Evolutionary conservation across 2,113 vertebrate genomes (phyloP), one percentile per base, ranked within the genome.

Genomic region (Menura novaehollandiae): DNA sequence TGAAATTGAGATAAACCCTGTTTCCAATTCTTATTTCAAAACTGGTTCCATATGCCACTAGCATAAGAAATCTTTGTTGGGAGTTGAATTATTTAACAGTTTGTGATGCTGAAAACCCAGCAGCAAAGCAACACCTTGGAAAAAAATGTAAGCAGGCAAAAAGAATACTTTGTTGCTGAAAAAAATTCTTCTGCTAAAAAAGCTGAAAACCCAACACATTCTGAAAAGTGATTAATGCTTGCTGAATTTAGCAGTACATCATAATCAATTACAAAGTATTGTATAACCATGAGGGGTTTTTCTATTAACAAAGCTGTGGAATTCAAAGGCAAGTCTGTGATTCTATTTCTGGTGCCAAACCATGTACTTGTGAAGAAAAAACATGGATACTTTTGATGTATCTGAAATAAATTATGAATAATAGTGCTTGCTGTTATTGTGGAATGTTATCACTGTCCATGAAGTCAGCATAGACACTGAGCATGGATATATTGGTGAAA

Each of bases 1-100:
- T 64, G 79, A 86, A 96, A 91, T 83, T 88, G 88, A 90, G 92
- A 91, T 94, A 93, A 83, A 47, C 41, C 26, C n/a, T 26, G 27
- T 49, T 91, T 91, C 88, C 88, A 55, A 63, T 68, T 56, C 56
- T 49, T 63, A 43, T 91, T 94, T 93, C 88, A 93, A 84, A 95
- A 71, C 90, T 64, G 56, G 60, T 77, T 97, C 68, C 47, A 51
- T 94, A 82, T 93, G 93, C 96, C 80, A 92, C 59, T 47, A 84
- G 88, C 44, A 14, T 89, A 81, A 92, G 68, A 91, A 94, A 69
- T 89, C 73, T 73, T 93, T 78, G 88, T 60, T 66, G 69, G 60
- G 83, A 81, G 87, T 72, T 97, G 93, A 97, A 97, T 97, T 96
- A 95, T 94, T 97, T 92, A 96, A 78, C 73, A 93, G 85, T 89